Evolutionary conservation across 2,888 invertebrate species (phyloP), one percentile per base, ranked within the genome.

Genomic region (Eugnorisma glareosa): DNA sequence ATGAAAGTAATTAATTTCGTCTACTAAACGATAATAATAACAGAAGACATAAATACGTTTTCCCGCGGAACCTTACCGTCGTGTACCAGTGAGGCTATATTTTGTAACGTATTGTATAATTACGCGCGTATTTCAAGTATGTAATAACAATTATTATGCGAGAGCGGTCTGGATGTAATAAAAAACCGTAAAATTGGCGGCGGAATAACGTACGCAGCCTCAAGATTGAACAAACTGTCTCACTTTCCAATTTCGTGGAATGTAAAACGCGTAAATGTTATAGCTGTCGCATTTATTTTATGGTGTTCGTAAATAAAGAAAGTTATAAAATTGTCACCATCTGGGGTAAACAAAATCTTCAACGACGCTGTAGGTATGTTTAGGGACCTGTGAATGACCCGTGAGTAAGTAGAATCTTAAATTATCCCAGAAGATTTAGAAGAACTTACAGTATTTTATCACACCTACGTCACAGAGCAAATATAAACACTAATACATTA

Each of bases 211-310:
- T 79, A 72, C 87, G 85, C 86, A 81, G 73, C 76, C 80, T 79
- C 79, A 73, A 71, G 73, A 74, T 78, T 79, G 78, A 73, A 71
- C 83, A 79, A 70, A 83, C 81, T 86, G 90, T 92, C 90, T 91
- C 91, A 90, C 92, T 93, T 94, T 94, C 92, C 90, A 91, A 93
- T 93, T 94, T 93, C 90, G 89, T 89, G 91, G 92, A 93, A 93
- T 87, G 88, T 91, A 90, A 91, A 91, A 88, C 82, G 72, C 82
- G 82, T 85, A 82, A 88, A 89, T 83, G 78, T 88, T 85, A 84
- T 81, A 73, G 77, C 78, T 73, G 88, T 89, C 88, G 85, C 73
- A 80, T 88, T 88, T 89, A 89, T 90, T 92, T 90, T 90, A 91
- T 90, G 77, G 81, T 79, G 74, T 84, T 77, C 88, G 83, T 90